phyloP scores from a whole-genome alignment of 2,888 invertebrate genomes.

The Sisyra nigra region DNA sequence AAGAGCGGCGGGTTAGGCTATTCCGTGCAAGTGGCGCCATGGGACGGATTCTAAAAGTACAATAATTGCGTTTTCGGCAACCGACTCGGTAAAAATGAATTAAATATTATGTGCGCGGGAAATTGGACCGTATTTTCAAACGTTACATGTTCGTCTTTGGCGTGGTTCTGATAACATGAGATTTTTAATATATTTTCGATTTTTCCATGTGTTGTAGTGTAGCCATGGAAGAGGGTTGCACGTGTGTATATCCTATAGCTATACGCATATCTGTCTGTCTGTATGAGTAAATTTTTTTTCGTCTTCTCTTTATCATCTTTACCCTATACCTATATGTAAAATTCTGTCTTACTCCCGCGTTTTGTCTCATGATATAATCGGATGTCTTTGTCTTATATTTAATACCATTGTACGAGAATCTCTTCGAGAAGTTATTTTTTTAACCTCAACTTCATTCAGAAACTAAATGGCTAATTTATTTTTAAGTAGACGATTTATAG shows the following conservation, averaged over 20 bases:
- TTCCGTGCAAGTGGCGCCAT: slow-evolving; percentile 47
- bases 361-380: too few relatives aligned
- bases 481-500: too few relatives aligned
- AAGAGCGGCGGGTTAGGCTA: slow-evolving; percentile 25
- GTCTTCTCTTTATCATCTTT: too few relatives aligned
- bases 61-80: slow-evolving; percentile 28
- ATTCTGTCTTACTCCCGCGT: too few relatives aligned
- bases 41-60: slow-evolving; percentile 30
- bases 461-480: too few relatives aligned
- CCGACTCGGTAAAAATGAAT: slow-evolving; percentile 12
- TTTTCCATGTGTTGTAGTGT: slow-evolving; percentile 3
- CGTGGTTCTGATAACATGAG: neutral
- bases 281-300: too few relatives aligned
- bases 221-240: neutral
- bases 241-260: neutral
- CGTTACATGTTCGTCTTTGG: slow-evolving; percentile 6
- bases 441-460: too few relatives aligned
- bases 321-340: too few relatives aligned
- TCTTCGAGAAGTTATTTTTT: too few relatives aligned
- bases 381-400: too few relatives aligned
- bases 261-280: too few relatives aligned
- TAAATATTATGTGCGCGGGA: slow-evolving; percentile 11
- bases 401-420: too few relatives aligned
- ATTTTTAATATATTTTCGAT: slow-evolving; percentile 8
- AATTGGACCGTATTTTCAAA: slow-evolving; percentile 7